Percentiles rank a stretch among this genome's conserved stretches.
Conservation (phyloP, 2,113 vertebrate genomes). For the Cheilinus undulatus region DNA sequence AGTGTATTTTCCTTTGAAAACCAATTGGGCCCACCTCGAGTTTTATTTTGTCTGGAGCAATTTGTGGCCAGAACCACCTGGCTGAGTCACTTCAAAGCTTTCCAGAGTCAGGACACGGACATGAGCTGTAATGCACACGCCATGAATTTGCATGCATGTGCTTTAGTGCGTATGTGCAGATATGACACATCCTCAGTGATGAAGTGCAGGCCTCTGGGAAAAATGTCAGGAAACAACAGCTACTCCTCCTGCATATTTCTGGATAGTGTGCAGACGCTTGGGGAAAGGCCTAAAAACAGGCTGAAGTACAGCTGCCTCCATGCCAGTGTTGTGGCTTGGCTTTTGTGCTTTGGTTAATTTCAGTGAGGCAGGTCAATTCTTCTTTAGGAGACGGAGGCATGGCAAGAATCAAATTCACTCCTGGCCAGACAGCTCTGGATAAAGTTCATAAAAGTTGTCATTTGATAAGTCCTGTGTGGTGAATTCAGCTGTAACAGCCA, state of each 20-base stretch:
- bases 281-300: constrained; percentile 71
- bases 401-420: constrained; percentile 42
- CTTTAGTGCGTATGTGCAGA: constrained; percentile 51
- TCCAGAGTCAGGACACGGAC: constrained; percentile 33
- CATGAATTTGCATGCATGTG: constrained; percentile 33
- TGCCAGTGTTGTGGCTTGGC: constrained; percentile 67
- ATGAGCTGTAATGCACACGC: constrained; percentile 21
- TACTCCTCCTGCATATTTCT: constrained; percentile 57
- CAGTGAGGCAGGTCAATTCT: constrained; percentile 64
- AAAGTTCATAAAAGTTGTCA: constrained; percentile 21
- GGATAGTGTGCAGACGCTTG: constrained; percentile 73
- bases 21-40: constrained; percentile 20
- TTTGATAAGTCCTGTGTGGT: constrained; percentile 23
- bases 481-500: constrained; percentile 12
- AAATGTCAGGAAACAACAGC: constrained; percentile 79
- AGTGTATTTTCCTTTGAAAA: constrained; percentile 62
- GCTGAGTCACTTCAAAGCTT: constrained; percentile 63
- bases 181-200: constrained; percentile 69
- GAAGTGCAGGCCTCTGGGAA: constrained; percentile 76
- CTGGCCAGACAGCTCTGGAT: constrained; percentile 8
- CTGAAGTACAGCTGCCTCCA: constrained; percentile 37
- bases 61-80: constrained; percentile 70
- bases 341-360: constrained; percentile 73
- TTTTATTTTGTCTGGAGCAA: constrained; percentile 48
- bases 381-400: constrained; percentile 44